phyloP scores from a whole-genome alignment of 2,797 vertebrate genomes.

The Esox lucius region DNA sequence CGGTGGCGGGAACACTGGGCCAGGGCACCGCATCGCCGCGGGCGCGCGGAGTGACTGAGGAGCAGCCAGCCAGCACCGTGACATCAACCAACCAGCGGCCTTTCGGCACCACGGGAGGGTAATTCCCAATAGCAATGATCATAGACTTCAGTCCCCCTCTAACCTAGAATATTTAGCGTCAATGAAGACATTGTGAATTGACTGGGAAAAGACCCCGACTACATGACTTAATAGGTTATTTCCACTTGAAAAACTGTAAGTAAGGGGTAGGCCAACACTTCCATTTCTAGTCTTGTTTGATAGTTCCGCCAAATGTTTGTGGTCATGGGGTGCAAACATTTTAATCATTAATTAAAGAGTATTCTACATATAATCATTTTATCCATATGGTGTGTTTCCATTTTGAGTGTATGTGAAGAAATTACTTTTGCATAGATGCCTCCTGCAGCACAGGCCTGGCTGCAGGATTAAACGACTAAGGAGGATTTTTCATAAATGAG shows the following conservation, averaged over 20 bases:
- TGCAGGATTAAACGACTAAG: no score
- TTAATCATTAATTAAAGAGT: no score
- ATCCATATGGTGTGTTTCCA: no score
- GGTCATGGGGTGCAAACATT: not conserved
- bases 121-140: slow-evolving; percentile 67
- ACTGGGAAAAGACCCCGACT: slow-evolving; percentile 32
- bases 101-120: slow-evolving; percentile 72
- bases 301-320: slow-evolving; percentile 29
- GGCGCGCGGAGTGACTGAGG: slow-evolving; percentile 57
- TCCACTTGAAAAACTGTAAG: not conserved
- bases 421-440: no score
- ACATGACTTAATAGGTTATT: not conserved
- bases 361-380: no score
- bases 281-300: slow-evolving; percentile 16
- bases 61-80: slow-evolving; percentile 41
- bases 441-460: no score
- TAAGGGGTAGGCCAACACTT: not conserved
- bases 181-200: slow-evolving; percentile 55
- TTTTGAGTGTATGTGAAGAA: no score
- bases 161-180: slow-evolving; percentile 57
- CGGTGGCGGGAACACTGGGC: slow-evolving; percentile 52
- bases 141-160: slow-evolving; percentile 60
- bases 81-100: slow-evolving; percentile 49
- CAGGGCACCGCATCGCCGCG: slow-evolving; percentile 58
- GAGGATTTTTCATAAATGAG: no score